Percentiles rank a stretch among this genome's conserved stretches.
Evolutionary conservation across 2,797 vertebrate genomes (phyloP).

Genomic region (Megalops cyprinoides): DNA sequence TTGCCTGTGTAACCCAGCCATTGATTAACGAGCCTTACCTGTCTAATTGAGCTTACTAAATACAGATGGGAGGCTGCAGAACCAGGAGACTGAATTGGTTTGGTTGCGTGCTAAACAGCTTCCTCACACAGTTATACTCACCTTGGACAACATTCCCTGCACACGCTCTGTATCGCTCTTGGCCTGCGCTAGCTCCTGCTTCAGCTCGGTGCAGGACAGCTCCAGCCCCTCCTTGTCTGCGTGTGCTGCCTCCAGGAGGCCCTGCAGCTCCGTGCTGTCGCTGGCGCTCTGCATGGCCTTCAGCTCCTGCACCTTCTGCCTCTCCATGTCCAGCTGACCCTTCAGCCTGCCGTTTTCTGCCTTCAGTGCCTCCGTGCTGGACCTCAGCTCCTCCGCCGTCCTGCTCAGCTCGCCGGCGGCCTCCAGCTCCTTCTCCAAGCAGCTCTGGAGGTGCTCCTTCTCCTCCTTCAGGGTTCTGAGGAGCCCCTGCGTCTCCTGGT

Average conservation of each 20-base stretch:
- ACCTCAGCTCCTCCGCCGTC: conserved; percentile 76
- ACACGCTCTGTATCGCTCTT: conserved; percentile 78
- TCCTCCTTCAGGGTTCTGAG: conserved; percentile 80
- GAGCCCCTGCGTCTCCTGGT: conserved; percentile 81
- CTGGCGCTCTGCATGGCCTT: conserved; percentile 75
- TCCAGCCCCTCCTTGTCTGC: conserved; percentile 87
- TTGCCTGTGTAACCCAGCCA: too few species aligned
- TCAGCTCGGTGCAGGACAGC: conserved; percentile 79
- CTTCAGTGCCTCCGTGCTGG: conserved; percentile 74
- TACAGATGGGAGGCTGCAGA: too few species aligned
- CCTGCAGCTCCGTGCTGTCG: conserved; percentile 79
- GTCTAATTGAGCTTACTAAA: too few species aligned
- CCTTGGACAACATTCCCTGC: conserved; percentile 79
- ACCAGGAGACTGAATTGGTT: too few species aligned
- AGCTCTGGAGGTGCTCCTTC: conserved; percentile 72
- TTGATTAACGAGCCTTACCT: too few species aligned
- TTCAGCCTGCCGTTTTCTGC: conserved; percentile 84
- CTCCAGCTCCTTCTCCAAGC: conserved; percentile 77
- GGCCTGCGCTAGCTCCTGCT: conserved; percentile 82
- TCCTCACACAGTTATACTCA: too few species aligned
- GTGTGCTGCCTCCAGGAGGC: conserved; percentile 80
- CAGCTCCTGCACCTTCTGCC: conserved; percentile 80
- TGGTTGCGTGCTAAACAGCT: too few species aligned
- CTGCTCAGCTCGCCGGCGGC: conserved; percentile 58
- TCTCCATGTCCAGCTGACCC: conserved; percentile 84